Conservation (phyloP, 2,113 vertebrate genomes). For the Noctilio leporinus region DNA sequence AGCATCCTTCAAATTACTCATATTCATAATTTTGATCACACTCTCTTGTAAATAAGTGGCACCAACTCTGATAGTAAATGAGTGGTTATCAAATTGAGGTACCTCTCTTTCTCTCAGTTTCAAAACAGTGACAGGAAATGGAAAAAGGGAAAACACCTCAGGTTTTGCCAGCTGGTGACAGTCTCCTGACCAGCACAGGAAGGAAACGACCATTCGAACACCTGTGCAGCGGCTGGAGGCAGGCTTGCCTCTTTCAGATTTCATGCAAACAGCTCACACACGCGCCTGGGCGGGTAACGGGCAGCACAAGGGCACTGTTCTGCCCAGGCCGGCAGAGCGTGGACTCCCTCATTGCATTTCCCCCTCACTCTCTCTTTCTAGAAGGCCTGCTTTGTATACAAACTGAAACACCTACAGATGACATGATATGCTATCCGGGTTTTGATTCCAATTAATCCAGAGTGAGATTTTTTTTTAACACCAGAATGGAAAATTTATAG, state of each 20-base stretch:
- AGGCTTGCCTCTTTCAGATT: background rate
- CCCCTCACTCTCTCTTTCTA: background rate
- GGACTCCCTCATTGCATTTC: background rate
- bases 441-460: background rate
- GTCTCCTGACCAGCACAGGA: slow-evolving; percentile 43
- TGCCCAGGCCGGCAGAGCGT: background rate
- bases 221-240: slow-evolving; percentile 55
- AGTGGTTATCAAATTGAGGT: background rate
- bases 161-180: slow-evolving; percentile 46
- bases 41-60: background rate
- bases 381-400: background rate
- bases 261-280: background rate
- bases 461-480: slow-evolving; percentile 82
- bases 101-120: background rate
- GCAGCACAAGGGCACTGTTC: background rate
- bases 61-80: background rate
- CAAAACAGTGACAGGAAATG: slow-evolving; percentile 66
- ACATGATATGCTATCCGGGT: background rate
- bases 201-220: slow-evolving; percentile 73
- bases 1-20: background rate
- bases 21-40: background rate
- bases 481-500: slow-evolving; percentile 78
- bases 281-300: background rate
- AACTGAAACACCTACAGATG: background rate
- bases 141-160: slow-evolving; percentile 61